Base-by-base conservation (phyloP, 2,113 vertebrate genomes). In the Corynorhinus townsendii region DNA sequence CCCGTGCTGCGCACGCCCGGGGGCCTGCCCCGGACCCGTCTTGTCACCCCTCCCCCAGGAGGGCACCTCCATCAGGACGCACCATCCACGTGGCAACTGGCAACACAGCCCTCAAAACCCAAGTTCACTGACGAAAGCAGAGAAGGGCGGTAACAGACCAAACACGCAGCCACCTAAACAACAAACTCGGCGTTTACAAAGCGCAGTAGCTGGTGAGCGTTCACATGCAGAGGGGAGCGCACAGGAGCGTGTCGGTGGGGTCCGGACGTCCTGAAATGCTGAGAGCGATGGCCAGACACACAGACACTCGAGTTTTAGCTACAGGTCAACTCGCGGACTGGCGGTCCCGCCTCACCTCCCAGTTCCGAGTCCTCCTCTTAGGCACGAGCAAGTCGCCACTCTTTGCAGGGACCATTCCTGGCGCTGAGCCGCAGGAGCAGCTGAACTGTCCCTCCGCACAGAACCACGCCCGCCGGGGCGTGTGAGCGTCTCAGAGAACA, bases 111-210 rank as follows among this genome's bases (percentile, higher is more conserved):
- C 98, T 98, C 97, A 98, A 98, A 98, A 98, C 97, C 96, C 95
- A 98, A 98, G 98, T 98, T 98, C 98, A 98, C 98, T 98, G 98
- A 98, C 95, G 97, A 98, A 98, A 98, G 98, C 98, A 96, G 98
- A 97, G 96, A 98, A 98, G 96, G 98, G 98, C 98, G 98, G 97
- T 97, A 98, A 98, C 97, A 97, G 97, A 98, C 96, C 43, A 89
- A 98, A 96, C 97, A 98, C 89, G 98, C 98, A 98, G 98, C 98
- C 98, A 98, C 98, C 98, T 97, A 98, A 98, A 98, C 98, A 97
- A 98, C 98, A 98, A 98, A 93, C 59, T 52, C 98, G 98, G 45
- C 98, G 98, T 99, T 98, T 98, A 99, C 98, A 98, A 97, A 98
- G 98, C 98, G 97, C 96, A 82, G 88, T 97, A 98, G 98, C 97